Base-by-base conservation (phyloP, 2,797 vertebrate species). In the Geotria australis region DNA sequence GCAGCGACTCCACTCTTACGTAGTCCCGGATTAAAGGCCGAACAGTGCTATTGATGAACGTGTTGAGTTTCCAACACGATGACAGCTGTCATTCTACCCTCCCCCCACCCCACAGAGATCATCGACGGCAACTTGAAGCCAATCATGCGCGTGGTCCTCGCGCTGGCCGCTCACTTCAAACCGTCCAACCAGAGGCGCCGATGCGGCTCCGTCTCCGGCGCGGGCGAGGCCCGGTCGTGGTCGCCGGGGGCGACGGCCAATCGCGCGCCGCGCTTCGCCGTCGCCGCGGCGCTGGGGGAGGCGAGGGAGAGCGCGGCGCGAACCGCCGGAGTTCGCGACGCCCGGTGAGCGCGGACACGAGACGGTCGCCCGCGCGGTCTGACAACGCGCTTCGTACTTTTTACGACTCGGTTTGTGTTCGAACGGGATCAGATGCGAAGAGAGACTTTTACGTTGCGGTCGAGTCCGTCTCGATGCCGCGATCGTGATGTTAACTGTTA, bases 151-250 rank as follows among this genome's bases (percentile, higher is more conserved):
- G 68, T 95, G 59, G 84, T 95, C 68, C 74, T 98, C 63, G 88
- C 84, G 3, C 64, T 98, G 66, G 91, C 91, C 2, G 91, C 88
- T 60, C 91, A 98, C 64, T 96, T 98, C 73, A 98, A 89, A 61
- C 85, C 91, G 0, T 73, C 67, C 5, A 74, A 76, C 58, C 72
- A 65, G 0, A 68, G 71, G 49, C 62, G 70, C 48, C 68, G 70
- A 1, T 67, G 73, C 69, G 77, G 63, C 68, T 74, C 80, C 46
- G 70, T 72, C 60, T 56, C 68, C 5, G 63, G 68, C 8, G 63
- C 66, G 10, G 46, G 10, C 12, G 61, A 14, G 11, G 74, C 73
- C 46, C 74, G 67, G 62, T 56, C 60, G 62, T 63, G 68, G 10
- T 59, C 63, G 1, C 64, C 65, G 58, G 60, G 46, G 1, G 8